Evolutionary conservation across 2,113 vertebrate genomes (phyloP).

Genomic region (Amblyopsis rosae): DNA sequence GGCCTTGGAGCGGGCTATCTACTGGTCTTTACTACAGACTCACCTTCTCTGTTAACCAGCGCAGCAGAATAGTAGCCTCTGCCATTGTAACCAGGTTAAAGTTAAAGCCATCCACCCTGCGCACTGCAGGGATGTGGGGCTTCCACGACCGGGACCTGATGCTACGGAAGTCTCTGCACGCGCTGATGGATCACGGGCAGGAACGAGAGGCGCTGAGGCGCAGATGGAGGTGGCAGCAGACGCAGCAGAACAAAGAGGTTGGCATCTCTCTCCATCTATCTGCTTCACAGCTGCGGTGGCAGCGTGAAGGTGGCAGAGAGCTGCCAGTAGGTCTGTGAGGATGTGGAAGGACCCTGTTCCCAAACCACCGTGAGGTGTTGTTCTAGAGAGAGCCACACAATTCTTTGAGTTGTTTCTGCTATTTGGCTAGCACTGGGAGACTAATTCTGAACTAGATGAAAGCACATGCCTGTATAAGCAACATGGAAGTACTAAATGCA

Average conservation of each 20-base stretch:
- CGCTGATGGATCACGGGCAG: slow-evolving; percentile 88
- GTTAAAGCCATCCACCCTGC: neutral
- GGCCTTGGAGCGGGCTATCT: no score
- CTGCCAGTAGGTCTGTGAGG: neutral
- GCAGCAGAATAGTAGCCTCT: no score
- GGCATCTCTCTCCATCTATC: slow-evolving; percentile 8
- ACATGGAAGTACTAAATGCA: neutral
- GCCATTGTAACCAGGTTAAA: neutral
- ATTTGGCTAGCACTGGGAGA: neutral
- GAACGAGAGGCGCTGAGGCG: slow-evolving; percentile 89
- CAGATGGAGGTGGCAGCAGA: slow-evolving; percentile 97
- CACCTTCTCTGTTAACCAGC: no score
- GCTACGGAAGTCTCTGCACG: slow-evolving; percentile 89
- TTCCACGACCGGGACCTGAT: slow-evolving; percentile 94
- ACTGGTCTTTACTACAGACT: no score
- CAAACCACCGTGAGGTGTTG: neutral
- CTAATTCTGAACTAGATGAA: neutral
- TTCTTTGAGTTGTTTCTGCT: slow-evolving; percentile 8
- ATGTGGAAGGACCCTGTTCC: no score
- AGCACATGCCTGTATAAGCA: neutral
- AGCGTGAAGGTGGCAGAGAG: neutral
- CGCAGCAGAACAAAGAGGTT: slow-evolving; percentile 98
- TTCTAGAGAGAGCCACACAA: neutral
- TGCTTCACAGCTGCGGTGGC: neutral
- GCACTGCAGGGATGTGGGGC: slow-evolving; percentile 91